These are phyloP conservation scores for Furnarius figulus DNA, from an alignment of 2,113 vertebrate species.

Conservation along the genomic window DNA sequence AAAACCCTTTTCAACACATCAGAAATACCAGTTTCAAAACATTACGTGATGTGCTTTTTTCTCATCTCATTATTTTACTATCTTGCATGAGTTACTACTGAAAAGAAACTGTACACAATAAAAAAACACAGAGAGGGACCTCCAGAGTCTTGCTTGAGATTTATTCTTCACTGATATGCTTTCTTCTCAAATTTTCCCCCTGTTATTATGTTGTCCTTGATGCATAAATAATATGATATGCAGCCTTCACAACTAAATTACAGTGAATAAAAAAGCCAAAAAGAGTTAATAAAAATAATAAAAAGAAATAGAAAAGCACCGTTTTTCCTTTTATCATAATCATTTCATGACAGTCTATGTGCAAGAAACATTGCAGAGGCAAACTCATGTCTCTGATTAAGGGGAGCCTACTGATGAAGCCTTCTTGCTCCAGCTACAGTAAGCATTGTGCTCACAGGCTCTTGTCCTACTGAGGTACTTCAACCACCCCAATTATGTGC, in stretches of 20 bases:
- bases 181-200: not conserved
- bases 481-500: not conserved
- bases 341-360: not conserved
- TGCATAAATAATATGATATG: not conserved
- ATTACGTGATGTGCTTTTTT: not conserved
- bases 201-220: not conserved
- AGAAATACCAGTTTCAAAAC: not conserved
- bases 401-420: accelerated
- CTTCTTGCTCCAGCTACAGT: not conserved
- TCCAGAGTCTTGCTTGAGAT: not conserved
- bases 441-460: not conserved
- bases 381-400: not conserved
- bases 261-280: not conserved
- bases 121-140: not conserved
- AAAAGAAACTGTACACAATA: not conserved
- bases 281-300: not conserved
- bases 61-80: not conserved
- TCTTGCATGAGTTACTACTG: not conserved
- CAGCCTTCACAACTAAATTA: not conserved
- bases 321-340: not conserved
- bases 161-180: not conserved
- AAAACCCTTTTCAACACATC: not conserved
- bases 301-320: not conserved
- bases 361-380: not conserved
- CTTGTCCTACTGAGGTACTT: not conserved